These are phyloP conservation scores for Solenodon paradoxus DNA, from an alignment of 2,113 vertebrate species.

Conservation along the genomic window DNA sequence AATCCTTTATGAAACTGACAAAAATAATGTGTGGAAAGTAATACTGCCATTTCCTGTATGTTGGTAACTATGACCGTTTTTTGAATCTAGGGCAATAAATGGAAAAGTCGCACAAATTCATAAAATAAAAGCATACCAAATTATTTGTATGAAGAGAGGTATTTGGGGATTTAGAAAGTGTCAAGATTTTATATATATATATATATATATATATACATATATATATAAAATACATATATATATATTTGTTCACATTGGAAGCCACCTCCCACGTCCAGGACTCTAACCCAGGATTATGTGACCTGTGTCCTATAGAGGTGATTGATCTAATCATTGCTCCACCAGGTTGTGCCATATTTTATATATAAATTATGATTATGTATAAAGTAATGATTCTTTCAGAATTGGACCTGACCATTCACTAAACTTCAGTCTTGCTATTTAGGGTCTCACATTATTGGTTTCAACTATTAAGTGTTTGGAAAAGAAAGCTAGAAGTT, in stretches of 20 bases:
- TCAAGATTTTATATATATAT: too few relatives aligned
- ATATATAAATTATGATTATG: too few relatives aligned
- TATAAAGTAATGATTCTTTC: background rate
- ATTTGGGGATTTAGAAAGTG: background rate
- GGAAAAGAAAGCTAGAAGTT: background rate
- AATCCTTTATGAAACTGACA: constrained; percentile 54
- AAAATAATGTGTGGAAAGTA: background rate
- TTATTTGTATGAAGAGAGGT: background rate
- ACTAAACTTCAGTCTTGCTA: background rate
- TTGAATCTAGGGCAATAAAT: background rate
- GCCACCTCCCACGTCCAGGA: too few relatives aligned
- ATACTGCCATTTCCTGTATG: background rate
- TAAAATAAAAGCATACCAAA: background rate
- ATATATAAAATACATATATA: too few relatives aligned
- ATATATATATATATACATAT: too few relatives aligned
- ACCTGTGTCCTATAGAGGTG: too few relatives aligned
- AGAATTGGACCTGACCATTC: background rate
- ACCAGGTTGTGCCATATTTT: too few relatives aligned
- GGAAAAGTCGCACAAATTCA: background rate
- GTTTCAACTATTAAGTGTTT: background rate
- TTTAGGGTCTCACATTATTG: background rate
- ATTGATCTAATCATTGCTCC: too few relatives aligned
- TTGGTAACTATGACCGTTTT: background rate
- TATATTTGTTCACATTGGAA: too few relatives aligned
- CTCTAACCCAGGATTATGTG: too few relatives aligned